Evolutionary conservation across 2,797 vertebrate genomes (phyloP).

Genomic region (Gymnoscopelus microlampas): DNA sequence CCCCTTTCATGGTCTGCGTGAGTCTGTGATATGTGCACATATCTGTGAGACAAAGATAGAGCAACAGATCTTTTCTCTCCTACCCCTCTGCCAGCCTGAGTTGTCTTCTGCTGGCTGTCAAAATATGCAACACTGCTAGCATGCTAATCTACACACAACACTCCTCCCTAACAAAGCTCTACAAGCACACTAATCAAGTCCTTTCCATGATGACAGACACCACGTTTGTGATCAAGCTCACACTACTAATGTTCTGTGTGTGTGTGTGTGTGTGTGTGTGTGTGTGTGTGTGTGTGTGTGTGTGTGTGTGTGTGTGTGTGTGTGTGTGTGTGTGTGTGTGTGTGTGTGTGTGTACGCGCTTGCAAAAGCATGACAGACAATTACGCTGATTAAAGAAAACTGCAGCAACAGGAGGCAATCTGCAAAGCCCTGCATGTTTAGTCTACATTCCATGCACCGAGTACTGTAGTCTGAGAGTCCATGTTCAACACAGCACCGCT

Average conservation of each 20-base stretch:
- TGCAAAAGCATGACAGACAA: background rate
- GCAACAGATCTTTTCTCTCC: too few species aligned
- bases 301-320: background rate
- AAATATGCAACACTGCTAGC: too few species aligned
- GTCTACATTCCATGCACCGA: background rate
- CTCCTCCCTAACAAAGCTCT: too few species aligned
- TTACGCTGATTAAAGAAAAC: background rate
- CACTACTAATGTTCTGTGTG: background rate
- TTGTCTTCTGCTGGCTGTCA: too few species aligned
- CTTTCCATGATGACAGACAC: too few species aligned
- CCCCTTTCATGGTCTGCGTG: too few species aligned
- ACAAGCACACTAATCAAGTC: too few species aligned
- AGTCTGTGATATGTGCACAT: too few species aligned
- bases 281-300: background rate
- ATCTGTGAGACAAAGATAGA: too few species aligned
- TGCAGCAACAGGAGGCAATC: background rate
- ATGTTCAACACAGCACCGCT: background rate
- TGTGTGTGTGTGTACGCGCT: background rate
- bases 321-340: slow-evolving; percentile 2
- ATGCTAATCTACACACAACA: too few species aligned
- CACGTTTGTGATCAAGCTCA: too few species aligned
- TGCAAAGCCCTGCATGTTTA: background rate
- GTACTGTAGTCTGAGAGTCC: slow-evolving; percentile 4
- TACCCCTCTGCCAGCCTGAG: too few species aligned
- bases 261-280: slow-evolving; percentile 11